phyloP scores from a whole-genome alignment of 2,113 vertebrate species.

The Neofelis nebulosa region DNA sequence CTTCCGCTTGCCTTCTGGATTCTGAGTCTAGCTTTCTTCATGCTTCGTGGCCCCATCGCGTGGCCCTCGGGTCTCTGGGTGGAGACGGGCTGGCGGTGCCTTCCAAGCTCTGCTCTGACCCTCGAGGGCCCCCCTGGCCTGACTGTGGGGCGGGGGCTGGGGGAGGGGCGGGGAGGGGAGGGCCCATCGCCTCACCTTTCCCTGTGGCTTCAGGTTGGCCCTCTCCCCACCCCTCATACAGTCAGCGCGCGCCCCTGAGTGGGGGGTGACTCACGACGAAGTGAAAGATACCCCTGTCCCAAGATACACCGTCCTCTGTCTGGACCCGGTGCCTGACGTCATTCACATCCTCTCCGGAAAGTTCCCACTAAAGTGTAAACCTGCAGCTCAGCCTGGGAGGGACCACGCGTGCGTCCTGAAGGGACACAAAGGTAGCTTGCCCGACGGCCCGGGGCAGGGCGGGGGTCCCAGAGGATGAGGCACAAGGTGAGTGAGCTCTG shows the following conservation, averaged over 20 bases:
- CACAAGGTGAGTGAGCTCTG: not conserved
- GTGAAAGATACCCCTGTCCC: not conserved
- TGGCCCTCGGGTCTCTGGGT: not conserved
- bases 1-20: not conserved
- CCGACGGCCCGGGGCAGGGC: not conserved
- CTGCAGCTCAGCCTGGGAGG: not conserved
- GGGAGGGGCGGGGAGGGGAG: too few species aligned
- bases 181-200: not conserved
- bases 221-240: too few species aligned
- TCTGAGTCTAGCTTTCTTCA: not conserved
- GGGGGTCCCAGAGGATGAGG: not conserved
- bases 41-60: fast-evolving
- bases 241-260: not conserved
- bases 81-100: not conserved
- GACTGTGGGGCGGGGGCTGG: not conserved
- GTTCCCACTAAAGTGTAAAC: not conserved
- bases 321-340: not conserved
- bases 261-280: not conserved
- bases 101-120: not conserved
- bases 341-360: not conserved
- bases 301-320: not conserved
- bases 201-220: fast-evolving
- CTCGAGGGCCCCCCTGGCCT: not conserved
- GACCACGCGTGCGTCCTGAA: too few species aligned
- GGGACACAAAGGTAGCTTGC: not conserved